Percentiles rank a stretch among this genome's conserved stretches.
Evolutionary conservation across 2,888 invertebrate species (phyloP).

Genomic region (Steromphala cineraria): DNA sequence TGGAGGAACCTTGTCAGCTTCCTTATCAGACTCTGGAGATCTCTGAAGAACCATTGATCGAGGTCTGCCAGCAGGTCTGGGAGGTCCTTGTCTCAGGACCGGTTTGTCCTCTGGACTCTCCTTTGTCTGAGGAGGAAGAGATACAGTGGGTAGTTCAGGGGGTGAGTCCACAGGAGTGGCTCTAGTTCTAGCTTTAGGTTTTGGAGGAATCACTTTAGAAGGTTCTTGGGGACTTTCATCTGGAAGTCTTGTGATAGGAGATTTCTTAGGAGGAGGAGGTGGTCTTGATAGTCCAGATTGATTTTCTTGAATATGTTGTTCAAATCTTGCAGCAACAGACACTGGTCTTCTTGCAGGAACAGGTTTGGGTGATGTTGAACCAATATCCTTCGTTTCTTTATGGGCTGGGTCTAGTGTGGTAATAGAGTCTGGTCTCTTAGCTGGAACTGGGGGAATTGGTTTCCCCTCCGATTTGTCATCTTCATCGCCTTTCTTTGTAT

Average conservation of each 20-base stretch:
- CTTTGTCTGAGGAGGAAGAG: not conserved
- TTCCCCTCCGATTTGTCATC: not conserved
- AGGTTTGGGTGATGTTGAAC: constrained; percentile 33
- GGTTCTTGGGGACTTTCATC: constrained; percentile 9
- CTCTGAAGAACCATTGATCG: constrained; percentile 8
- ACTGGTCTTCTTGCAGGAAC: constrained; percentile 47
- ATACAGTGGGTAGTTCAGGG: not conserved
- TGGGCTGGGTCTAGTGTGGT: not conserved
- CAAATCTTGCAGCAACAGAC: constrained; percentile 33
- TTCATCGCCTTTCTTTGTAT: constrained; percentile 5
- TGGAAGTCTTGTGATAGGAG: constrained; percentile 25
- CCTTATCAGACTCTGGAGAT: constrained; percentile 8
- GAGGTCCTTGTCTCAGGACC: constrained; percentile 17
- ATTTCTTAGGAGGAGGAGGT: constrained; percentile 1
- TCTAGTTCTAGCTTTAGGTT: constrained; percentile 20
- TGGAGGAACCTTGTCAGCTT: not conserved
- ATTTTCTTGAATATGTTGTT: not conserved
- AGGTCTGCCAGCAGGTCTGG: constrained; percentile 26
- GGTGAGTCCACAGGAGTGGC: not conserved
- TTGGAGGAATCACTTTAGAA: constrained; percentile 38
- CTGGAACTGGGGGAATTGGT: constrained; percentile 8
- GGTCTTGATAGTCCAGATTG: not conserved
- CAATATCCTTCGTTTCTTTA: not conserved
- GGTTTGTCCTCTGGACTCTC: not conserved
- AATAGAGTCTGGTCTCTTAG: constrained; percentile 20